These are phyloP conservation scores for Apostichopus californicus DNA, from an alignment of 35 echinoderm and acorn worm species.

Conservation along the genomic window DNA sequence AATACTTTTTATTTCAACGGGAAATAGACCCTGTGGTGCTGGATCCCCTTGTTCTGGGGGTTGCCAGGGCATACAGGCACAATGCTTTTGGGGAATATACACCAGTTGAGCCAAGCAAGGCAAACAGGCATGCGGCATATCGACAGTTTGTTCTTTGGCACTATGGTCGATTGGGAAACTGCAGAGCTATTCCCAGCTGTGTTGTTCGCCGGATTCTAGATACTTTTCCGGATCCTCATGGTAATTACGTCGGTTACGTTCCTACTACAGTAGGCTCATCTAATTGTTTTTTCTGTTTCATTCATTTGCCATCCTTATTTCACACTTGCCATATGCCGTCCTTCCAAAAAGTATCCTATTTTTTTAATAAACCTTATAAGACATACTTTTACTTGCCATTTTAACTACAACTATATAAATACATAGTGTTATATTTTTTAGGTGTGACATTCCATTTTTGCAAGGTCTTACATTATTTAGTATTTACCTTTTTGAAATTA, in stretches of 20 bases:
- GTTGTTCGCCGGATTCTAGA: not conserved
- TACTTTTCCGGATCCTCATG: not conserved
- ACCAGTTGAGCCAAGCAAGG: not conserved
- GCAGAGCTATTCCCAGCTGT: not conserved
- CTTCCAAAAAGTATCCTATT: no score
- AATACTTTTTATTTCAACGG: no score
- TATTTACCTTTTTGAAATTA: no score
- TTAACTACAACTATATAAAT: no score
- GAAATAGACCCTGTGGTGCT: not conserved
- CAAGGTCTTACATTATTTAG: no score
- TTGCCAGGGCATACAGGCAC: not conserved
- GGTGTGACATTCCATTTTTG: no score
- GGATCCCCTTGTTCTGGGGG: slow-evolving; percentile 10
- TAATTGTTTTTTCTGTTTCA: not conserved
- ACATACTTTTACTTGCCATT: no score
- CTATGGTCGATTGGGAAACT: not conserved
- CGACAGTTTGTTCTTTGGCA: slow-evolving; percentile 29
- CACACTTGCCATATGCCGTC: no score
- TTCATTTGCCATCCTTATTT: no score
- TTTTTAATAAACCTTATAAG: no score
- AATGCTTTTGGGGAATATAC: not conserved
- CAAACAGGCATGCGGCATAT: slow-evolving; percentile 30
- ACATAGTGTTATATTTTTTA: no score
- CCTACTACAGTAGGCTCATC: not conserved
- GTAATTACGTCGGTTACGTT: not conserved